Conservation (phyloP, 2,888 invertebrate genomes). For the Hartigia nigra region DNA sequence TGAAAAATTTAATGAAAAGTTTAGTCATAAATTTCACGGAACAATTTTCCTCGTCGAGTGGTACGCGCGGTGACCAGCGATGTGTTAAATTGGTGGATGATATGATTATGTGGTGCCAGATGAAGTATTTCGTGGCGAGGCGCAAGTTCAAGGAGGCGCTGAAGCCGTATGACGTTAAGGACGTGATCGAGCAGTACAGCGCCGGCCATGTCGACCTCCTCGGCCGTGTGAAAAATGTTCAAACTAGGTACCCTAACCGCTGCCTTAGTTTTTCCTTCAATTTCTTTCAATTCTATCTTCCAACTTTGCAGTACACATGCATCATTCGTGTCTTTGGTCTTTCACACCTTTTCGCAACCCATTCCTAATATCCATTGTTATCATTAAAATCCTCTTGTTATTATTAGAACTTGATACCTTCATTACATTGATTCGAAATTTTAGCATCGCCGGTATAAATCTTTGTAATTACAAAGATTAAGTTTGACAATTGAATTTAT, state of each 20-base stretch:
- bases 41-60: neutral
- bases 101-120: constrained; percentile 59
- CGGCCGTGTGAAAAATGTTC: constrained; percentile 87
- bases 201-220: constrained; percentile 89
- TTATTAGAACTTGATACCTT: too few relatives aligned
- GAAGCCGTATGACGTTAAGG: constrained; percentile 94
- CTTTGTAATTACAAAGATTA: too few relatives aligned
- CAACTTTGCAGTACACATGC: neutral
- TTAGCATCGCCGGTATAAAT: too few relatives aligned
- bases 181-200: constrained; percentile 93
- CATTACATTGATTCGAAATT: too few relatives aligned
- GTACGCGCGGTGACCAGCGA: neutral
- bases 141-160: constrained; percentile 92
- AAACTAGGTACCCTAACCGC: constrained; percentile 74
- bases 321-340: neutral
- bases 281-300: neutral
- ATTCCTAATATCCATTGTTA: neutral
- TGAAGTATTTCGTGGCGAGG: constrained; percentile 91
- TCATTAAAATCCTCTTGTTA: neutral
- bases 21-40: neutral
- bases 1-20: neutral
- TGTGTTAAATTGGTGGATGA: neutral
- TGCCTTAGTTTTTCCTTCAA: neutral
- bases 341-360: neutral
- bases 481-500: too few relatives aligned